Conservation (phyloP, 2,113 vertebrate species). For the Motacilla tschutschensis region DNA sequence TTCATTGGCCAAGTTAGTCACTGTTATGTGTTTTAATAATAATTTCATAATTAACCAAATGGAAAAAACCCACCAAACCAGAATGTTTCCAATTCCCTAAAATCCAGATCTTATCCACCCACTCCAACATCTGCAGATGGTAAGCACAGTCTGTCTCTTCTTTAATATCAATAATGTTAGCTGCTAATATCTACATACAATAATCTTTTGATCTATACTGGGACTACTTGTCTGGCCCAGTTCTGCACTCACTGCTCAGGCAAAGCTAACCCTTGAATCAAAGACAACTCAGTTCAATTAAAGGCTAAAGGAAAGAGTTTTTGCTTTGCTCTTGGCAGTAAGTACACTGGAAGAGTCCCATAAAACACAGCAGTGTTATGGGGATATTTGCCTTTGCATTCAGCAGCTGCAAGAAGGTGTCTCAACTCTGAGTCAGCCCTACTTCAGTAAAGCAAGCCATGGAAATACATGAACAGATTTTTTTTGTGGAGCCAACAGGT, state of each 20-base stretch:
- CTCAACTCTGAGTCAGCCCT: not conserved
- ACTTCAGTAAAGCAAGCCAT: not conserved
- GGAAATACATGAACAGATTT: not conserved
- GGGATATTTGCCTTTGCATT: not conserved
- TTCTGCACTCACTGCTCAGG: not conserved
- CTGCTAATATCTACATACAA: not conserved
- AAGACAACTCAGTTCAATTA: not conserved
- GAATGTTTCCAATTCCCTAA: slow-evolving; percentile 4
- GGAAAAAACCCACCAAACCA: not conserved
- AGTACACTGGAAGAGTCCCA: not conserved
- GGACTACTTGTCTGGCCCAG: not conserved
- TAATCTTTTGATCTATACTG: not conserved
- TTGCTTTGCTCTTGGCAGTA: not conserved
- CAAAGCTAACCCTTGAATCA: not conserved
- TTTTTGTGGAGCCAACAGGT: not conserved
- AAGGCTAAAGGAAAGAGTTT: not conserved
- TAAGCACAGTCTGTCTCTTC: not conserved
- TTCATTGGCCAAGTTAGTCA: not conserved
- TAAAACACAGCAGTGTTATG: not conserved
- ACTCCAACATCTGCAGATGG: slow-evolving; percentile 35
- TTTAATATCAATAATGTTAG: not conserved
- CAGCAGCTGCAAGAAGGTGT: not conserved
- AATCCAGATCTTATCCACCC: slow-evolving; percentile 14
- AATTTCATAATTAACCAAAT: slow-evolving; percentile 12
- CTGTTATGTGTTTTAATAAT: slow-evolving; percentile 8